Evolutionary conservation across 2,113 vertebrate species (phyloP).

Genomic region (Callocephalon fimbriatum): DNA sequence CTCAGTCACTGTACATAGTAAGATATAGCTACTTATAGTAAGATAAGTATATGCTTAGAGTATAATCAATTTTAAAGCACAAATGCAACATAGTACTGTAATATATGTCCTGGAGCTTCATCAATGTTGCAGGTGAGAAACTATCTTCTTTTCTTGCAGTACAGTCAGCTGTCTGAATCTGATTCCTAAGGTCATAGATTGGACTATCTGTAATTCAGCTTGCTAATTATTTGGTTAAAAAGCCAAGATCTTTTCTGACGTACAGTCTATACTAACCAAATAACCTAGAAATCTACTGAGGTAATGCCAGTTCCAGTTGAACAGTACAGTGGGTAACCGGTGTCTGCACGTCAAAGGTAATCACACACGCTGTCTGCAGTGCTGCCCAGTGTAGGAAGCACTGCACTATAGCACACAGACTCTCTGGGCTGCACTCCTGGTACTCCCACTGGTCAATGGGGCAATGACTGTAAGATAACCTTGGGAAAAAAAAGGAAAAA

Average conservation of each 20-base stretch:
- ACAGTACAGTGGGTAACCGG: fast-evolving
- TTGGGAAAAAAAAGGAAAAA: fast-evolving
- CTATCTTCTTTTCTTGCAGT: not conserved
- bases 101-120: not conserved
- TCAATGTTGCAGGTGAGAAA: not conserved
- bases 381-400: fast-evolving
- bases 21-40: not conserved
- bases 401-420: fast-evolving
- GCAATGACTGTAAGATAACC: not conserved
- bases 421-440: fast-evolving
- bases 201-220: not conserved
- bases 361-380: fast-evolving
- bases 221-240: not conserved
- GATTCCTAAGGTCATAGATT: not conserved
- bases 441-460: fast-evolving
- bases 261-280: not conserved
- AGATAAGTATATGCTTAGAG: not conserved
- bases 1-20: not conserved
- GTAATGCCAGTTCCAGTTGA: not conserved
- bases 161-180: not conserved
- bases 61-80: not conserved
- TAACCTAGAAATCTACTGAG: not conserved
- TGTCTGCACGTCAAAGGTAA: fast-evolving
- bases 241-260: not conserved
- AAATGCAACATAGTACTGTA: not conserved